Percentiles rank a stretch among this genome's conserved stretches.
Conservation (phyloP, 2,797 vertebrate genomes). For the Toxotes lorentzi region DNA sequence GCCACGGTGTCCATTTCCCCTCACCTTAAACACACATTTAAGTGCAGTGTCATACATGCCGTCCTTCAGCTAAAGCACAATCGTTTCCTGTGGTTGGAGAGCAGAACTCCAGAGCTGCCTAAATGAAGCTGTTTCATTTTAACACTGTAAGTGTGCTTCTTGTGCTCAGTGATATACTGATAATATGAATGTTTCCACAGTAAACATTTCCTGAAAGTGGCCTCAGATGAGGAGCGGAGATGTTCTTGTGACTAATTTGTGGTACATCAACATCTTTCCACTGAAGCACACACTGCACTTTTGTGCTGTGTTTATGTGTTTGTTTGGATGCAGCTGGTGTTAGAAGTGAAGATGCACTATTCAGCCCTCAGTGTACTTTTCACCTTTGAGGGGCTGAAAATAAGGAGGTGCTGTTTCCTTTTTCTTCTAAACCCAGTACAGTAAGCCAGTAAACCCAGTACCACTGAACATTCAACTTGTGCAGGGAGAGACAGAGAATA, state of each 20-base stretch:
- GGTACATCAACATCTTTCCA: not conserved
- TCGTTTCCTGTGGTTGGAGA: not conserved
- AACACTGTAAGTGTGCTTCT: not conserved
- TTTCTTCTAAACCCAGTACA: not conserved
- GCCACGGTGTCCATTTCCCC: slow-evolving; percentile 64
- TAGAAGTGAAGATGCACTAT: slow-evolving; percentile 64
- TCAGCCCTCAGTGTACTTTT: slow-evolving; percentile 59
- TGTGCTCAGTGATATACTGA: not conserved
- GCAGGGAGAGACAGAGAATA: not conserved
- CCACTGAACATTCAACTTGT: not conserved
- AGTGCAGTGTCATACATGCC: slow-evolving; percentile 26
- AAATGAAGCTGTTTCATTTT: not conserved
- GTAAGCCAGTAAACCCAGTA: too few relatives aligned
- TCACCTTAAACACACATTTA: slow-evolving; percentile 41
- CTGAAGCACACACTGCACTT: slow-evolving; percentile 5
- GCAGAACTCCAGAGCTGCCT: not conserved
- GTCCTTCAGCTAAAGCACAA: not conserved
- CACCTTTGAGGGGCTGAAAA: slow-evolving; percentile 56
- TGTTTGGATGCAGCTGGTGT: slow-evolving; percentile 43
- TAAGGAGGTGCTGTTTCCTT: slow-evolving; percentile 27
- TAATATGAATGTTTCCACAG: not conserved
- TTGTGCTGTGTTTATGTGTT: slow-evolving; percentile 11
- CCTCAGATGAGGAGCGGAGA: not conserved
- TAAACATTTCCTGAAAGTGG: slow-evolving; percentile 15
- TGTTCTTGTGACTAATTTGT: slow-evolving; percentile 8